Conservation (phyloP, 2,113 vertebrate genomes). For the Paramisgurnus dabryanus region DNA sequence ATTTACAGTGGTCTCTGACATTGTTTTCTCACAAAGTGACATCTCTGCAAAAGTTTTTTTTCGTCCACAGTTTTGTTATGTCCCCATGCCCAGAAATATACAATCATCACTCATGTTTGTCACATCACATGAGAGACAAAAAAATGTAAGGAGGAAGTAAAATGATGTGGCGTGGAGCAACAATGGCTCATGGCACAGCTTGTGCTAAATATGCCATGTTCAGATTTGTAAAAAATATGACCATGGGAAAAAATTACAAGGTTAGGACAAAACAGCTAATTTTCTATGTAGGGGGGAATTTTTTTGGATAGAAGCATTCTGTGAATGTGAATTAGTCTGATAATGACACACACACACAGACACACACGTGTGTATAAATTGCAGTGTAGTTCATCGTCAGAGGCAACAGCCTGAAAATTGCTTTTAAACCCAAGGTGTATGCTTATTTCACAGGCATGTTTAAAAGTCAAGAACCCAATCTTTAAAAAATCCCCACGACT, state of each 20-base stretch:
- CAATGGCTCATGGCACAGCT: neutral
- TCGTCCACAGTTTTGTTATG: neutral
- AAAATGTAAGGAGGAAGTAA: neutral
- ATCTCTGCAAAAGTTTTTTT: neutral
- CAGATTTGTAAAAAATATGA: neutral
- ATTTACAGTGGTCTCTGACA: too few relatives aligned
- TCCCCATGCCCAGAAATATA: neutral
- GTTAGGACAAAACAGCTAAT: neutral
- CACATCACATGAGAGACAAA: neutral
- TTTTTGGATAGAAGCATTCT: neutral
- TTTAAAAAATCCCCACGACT: slow-evolving; percentile 14
- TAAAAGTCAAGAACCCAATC: slow-evolving; percentile 46
- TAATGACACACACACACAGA: slow-evolving; percentile 28
- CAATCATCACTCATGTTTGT: neutral
- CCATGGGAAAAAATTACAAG: neutral
- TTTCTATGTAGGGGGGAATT: neutral
- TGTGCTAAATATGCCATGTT: neutral
- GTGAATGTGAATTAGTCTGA: neutral
- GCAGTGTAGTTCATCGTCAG: slow-evolving; percentile 15
- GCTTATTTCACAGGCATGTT: slow-evolving; percentile 46
- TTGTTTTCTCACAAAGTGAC: neutral
- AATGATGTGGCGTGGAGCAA: neutral
- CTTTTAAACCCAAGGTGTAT: slow-evolving; percentile 46
- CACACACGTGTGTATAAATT: slow-evolving; percentile 22
- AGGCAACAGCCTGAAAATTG: slow-evolving; percentile 46